These are phyloP conservation scores for Synanthedon vespiformis DNA, from an alignment of 2,888 invertebrate species.

Conservation along the genomic window DNA sequence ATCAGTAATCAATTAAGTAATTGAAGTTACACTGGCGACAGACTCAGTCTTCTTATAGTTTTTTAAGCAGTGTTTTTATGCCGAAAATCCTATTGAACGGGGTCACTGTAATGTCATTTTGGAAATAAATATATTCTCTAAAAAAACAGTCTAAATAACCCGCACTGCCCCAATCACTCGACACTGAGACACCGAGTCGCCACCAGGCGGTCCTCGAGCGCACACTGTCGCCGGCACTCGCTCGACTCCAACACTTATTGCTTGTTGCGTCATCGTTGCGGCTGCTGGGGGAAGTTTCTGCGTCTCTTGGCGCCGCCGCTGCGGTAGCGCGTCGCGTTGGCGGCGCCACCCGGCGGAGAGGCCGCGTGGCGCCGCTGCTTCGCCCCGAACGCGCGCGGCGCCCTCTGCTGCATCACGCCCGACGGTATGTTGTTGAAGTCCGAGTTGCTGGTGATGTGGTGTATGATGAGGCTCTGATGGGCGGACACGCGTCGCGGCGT, in stretches of 20 bases:
- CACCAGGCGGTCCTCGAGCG: background rate
- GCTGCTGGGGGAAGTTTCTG: conserved; percentile 30
- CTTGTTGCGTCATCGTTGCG: conserved; percentile 29
- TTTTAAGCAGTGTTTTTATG: too few species aligned
- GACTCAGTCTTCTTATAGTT: too few species aligned
- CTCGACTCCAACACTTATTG: background rate
- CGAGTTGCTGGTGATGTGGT: conserved; percentile 62
- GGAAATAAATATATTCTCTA: too few species aligned
- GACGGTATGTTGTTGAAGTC: conserved; percentile 64
- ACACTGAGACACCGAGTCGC: background rate
- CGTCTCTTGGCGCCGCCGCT: conserved; percentile 25
- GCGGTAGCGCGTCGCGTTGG: conserved; percentile 8
- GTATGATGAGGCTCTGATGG: conserved; percentile 62
- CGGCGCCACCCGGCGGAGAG: conserved; percentile 9
- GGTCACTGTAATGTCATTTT: too few species aligned
- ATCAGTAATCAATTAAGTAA: too few species aligned
- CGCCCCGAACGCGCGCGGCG: conserved; percentile 28
- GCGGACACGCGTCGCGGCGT: conserved; percentile 62
- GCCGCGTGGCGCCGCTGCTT: conserved; percentile 35
- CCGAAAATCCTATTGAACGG: too few species aligned
- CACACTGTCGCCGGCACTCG: background rate
- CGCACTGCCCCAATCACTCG: too few species aligned
- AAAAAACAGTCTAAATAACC: too few species aligned
- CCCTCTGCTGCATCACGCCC: conserved; percentile 49
- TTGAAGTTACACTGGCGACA: too few species aligned